Conservation (phyloP, 2,113 vertebrate species). For the Charina bottae region DNA sequence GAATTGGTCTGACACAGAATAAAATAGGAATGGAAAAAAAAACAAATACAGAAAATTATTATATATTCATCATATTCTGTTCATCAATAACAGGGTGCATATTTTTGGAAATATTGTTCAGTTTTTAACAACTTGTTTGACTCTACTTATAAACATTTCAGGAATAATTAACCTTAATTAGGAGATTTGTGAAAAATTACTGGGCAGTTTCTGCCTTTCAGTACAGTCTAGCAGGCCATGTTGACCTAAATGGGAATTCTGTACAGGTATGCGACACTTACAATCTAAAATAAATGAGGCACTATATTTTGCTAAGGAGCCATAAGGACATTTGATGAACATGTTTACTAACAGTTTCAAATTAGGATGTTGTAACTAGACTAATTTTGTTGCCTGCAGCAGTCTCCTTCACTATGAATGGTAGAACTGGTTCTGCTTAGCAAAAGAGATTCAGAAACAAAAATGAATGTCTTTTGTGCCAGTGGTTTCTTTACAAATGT, state of each 20-base stretch:
- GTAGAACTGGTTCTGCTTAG: neutral
- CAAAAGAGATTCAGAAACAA: neutral
- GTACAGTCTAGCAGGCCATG: neutral
- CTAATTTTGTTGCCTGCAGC: neutral
- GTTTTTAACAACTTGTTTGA: neutral
- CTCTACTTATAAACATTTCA: neutral
- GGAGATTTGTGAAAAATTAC: neutral
- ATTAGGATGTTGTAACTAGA: neutral
- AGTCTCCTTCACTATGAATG: neutral
- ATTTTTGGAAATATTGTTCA: neutral
- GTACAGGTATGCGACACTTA: neutral
- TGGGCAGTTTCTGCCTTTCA: neutral
- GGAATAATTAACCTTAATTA: constrained; percentile 9
- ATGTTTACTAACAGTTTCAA: neutral
- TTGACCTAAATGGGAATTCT: neutral
- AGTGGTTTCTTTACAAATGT: neutral
- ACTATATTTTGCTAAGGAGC: neutral
- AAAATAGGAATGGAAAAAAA: neutral
- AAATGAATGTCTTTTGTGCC: neutral
- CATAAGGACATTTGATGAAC: constrained; percentile 1
- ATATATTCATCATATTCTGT: neutral
- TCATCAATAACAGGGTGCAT: neutral
- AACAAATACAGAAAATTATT: neutral
- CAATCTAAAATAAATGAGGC: constrained; percentile 5
- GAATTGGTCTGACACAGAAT: neutral